phyloP scores from a whole-genome alignment of 2,888 invertebrate species.

The Xestia sexstrigata region DNA sequence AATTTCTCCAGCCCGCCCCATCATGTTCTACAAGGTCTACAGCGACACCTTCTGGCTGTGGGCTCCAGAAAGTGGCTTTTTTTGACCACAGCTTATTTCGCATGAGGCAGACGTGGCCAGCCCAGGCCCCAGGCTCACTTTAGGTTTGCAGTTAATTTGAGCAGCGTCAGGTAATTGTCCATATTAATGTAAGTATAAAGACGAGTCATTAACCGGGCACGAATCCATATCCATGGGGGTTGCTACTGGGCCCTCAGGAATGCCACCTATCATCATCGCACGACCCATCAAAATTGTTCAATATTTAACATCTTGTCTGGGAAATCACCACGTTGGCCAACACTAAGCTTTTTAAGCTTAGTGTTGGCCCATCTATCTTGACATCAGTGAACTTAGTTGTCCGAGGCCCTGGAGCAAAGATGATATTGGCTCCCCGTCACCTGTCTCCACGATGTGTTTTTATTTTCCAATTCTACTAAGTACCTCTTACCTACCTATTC shows the following conservation, averaged over 20 bases:
- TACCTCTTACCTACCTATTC: no score
- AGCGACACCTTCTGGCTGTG: neutral
- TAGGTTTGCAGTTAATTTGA: no score
- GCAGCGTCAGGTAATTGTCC: no score
- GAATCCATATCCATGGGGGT: neutral
- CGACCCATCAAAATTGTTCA: neutral
- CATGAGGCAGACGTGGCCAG: no score
- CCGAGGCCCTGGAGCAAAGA: neutral
- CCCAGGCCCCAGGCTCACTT: no score
- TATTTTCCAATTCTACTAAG: neutral
- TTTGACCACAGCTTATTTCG: neutral
- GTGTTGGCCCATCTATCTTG: neutral
- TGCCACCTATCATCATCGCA: neutral
- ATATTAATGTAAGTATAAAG: no score
- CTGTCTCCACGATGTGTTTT: neutral
- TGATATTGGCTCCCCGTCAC: neutral
- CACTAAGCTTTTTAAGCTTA: no score
- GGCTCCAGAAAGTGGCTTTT: neutral
- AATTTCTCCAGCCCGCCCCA: neutral
- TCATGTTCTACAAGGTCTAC: neutral
- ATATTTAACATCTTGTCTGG: neutral
- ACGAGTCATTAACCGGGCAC: neutral
- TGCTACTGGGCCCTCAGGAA: neutral
- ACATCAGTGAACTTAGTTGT: neutral
- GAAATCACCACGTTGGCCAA: neutral